Conservation (phyloP, 2,888 invertebrate genomes). For the Corbicula japonica region DNA sequence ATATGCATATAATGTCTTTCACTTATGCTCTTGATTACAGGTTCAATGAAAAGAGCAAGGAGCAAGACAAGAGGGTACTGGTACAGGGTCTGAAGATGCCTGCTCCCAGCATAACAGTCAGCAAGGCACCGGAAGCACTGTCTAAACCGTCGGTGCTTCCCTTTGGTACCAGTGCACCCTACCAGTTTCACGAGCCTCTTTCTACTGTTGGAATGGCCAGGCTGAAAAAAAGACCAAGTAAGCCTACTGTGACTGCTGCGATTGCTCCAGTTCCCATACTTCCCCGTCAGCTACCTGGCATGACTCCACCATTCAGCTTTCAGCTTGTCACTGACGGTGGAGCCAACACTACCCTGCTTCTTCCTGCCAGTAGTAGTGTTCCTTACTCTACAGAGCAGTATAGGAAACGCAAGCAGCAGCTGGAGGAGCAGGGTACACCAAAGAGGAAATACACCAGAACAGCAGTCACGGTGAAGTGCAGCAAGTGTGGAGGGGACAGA, state of each 20-base stretch:
- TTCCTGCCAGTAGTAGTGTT: neutral
- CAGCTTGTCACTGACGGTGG: neutral
- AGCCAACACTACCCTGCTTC: neutral
- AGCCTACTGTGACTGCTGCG: neutral
- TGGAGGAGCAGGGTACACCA: neutral
- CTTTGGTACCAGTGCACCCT: neutral
- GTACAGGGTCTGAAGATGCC: neutral
- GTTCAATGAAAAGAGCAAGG: constrained; percentile 1
- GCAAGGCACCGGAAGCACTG: neutral
- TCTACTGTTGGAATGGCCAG: constrained; percentile 1
- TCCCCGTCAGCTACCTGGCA: too few species aligned
- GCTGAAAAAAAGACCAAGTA: neutral
- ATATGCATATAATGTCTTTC: too few species aligned
- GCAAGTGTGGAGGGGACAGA: constrained; percentile 4
- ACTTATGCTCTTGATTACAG: too few species aligned
- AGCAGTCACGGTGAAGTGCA: neutral
- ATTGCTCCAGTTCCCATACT: neutral
- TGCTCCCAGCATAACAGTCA: neutral
- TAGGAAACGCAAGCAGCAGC: constrained; percentile 5
- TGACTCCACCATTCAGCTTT: too few species aligned
- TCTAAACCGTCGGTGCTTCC: neutral
- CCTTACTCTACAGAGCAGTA: constrained; percentile 3
- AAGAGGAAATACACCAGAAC: constrained; percentile 1
- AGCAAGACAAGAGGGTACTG: constrained; percentile 9
- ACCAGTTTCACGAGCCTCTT: neutral